Percentiles rank a stretch among this genome's conserved stretches.
Evolutionary conservation across 1,140 invertebrate genomes (phyloP).

Genomic region (Sycobia sp.): DNA sequence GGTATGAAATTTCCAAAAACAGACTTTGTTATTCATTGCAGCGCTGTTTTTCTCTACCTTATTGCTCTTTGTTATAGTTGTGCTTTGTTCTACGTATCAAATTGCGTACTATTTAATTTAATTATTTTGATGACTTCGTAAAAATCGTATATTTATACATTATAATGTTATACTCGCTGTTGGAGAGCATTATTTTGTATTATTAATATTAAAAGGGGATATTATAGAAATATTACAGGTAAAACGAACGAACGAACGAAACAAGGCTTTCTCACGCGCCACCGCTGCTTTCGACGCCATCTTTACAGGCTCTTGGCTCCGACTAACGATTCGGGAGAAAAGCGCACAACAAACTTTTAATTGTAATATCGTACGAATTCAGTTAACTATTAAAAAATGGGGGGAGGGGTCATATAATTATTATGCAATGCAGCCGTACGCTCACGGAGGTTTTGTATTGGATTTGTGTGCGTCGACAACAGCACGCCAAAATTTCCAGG

Average conservation of each 20-base stretch:
- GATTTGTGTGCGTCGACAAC: conserved; percentile 35
- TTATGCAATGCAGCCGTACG: conserved; percentile 40
- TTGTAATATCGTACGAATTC: no score
- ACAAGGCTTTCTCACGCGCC: conserved; percentile 22
- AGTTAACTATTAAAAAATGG: no score
- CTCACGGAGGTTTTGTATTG: conserved; percentile 49
- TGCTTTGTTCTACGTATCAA: no score
- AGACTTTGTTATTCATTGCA: no score
- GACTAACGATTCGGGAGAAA: not conserved
- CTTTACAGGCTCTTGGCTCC: conserved; percentile 31
- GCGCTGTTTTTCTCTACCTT: no score
- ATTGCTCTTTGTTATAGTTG: no score
- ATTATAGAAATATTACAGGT: not conserved
- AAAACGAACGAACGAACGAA: conserved; percentile 3
- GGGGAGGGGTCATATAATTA: not conserved
- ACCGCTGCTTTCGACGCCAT: conserved; percentile 44
- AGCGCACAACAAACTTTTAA: no score
- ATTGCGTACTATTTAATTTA: no score
- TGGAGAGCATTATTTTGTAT: conserved; percentile 21
- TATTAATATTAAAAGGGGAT: conserved; percentile 2
- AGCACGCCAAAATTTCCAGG: not conserved
- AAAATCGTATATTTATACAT: not conserved
- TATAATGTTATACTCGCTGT: conserved; percentile 12
- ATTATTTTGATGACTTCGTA: no score
- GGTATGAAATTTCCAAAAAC: no score